Evolutionary conservation across 2,113 vertebrate genomes (phyloP), one percentile per base, ranked within the genome.

Genomic region (Psittacara wagleri): DNA sequence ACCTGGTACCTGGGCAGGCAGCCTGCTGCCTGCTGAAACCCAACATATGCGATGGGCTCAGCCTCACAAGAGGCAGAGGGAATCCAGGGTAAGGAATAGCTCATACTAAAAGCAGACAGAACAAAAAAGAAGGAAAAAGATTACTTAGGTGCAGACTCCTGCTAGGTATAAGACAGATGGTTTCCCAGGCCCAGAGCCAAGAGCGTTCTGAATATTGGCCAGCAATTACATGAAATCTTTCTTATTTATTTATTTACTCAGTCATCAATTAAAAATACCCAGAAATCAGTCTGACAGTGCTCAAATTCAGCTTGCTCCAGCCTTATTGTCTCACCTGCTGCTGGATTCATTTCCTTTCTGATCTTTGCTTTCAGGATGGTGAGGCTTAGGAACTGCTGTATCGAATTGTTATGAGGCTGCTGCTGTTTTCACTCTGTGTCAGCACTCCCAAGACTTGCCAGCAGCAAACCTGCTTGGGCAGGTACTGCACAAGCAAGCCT

Each of bases 1-100:
- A 62, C 77, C 24, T 88, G 67, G 49, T 88, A 86, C 59, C 22
- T n/a, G 51, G 78, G 63, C 75, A 80, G 84, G 43, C 85, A 83
- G 82, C 79, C 93, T 89, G 76, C 83, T 95, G 81, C 91, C 85
- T 94, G 83, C 79, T 93, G 92, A 86, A 94, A 75, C 51, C 43
- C 95, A 62, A 90, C 88, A 96, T 92, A 92, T 84, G 88, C 0
- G 20, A 57, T 27, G 35, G 52, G 55, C 51, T 92, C 79, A 82
- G 61, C 43, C 48, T 54, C 46, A 52, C 55, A 61, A 76, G 64
- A 91, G 83, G 80, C 37, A 86, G 78, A 90, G 12, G 44, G 64
- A 92, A 68, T 81, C 62, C 79, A 78, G 79, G n/a, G 16, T 62
- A 57, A 79, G 44, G 51, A 87, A 72, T 76, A 89, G 35, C 24